Conservation (phyloP, 2,113 vertebrate species). For the Nymphicus hollandicus region DNA sequence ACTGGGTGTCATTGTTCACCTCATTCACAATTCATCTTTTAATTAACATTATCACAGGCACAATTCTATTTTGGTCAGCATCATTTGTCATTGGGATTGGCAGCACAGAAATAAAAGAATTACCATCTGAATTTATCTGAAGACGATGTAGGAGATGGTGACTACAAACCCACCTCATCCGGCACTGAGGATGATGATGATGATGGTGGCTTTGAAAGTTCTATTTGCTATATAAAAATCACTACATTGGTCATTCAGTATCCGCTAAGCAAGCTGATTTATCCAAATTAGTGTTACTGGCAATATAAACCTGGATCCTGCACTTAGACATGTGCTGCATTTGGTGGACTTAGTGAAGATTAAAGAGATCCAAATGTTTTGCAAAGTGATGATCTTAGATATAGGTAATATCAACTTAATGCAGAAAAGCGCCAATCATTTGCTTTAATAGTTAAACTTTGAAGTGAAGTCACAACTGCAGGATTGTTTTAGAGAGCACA, state of each 20-base stretch:
- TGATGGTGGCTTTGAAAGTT: slow-evolving; percentile 2
- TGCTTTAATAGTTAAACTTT: not conserved
- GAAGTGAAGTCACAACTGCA: not conserved
- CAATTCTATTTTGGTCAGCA: slow-evolving; percentile 62
- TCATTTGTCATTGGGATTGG: slow-evolving; percentile 48
- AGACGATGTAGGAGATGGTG: not conserved
- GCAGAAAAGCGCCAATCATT: not conserved
- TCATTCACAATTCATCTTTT: slow-evolving; percentile 69
- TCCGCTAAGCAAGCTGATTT: slow-evolving; percentile 8
- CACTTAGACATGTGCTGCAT: not conserved
- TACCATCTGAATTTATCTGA: slow-evolving; percentile 55
- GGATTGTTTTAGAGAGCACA: not conserved
- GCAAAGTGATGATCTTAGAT: not conserved
- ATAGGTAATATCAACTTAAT: not conserved
- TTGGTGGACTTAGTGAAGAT: not conserved
- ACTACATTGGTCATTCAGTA: not conserved
- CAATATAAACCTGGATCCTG: not conserved
- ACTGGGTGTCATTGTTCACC: slow-evolving; percentile 54
- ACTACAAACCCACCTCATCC: slow-evolving; percentile 13
- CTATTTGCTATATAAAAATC: slow-evolving; percentile 19
- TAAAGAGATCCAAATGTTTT: not conserved
- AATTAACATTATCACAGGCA: slow-evolving; percentile 63
- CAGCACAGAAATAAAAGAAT: slow-evolving; percentile 58
- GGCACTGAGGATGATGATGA: not conserved
- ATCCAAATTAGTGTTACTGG: slow-evolving; percentile 21